Conservation (phyloP, 2,797 vertebrate species). For the Garrulus glandarius region DNA sequence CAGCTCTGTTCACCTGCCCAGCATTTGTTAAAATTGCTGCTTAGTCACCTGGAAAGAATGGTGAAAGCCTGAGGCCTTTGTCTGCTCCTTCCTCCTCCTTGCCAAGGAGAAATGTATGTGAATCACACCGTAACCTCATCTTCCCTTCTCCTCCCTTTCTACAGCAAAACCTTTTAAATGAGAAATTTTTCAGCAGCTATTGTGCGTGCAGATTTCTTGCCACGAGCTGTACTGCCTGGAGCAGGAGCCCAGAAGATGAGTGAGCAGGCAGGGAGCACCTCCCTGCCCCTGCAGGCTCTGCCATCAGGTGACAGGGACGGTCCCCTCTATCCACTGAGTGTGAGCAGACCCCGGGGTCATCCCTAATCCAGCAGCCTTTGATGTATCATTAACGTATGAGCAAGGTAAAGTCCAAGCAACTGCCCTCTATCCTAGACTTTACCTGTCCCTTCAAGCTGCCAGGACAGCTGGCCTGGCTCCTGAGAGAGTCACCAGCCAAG, state of each 20-base stretch:
- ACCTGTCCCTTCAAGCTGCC: background rate
- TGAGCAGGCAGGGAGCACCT: background rate
- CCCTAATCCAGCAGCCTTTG: background rate
- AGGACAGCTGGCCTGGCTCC: background rate
- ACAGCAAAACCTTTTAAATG: background rate
- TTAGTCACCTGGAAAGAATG: constrained; percentile 2
- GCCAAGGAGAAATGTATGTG: background rate
- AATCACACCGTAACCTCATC: background rate
- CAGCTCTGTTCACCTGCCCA: background rate
- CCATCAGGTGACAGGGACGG: background rate
- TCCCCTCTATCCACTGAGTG: background rate
- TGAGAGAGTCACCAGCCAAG: background rate
- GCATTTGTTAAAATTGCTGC: background rate
- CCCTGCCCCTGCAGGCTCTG: fast-evolving
- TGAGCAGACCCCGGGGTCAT: background rate
- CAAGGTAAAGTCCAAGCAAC: background rate
- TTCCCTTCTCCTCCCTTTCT: background rate
- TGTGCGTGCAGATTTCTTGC: background rate
- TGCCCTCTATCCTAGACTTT: background rate
- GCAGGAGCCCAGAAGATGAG: background rate
- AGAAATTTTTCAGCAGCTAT: background rate
- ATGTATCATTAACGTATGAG: fast-evolving
- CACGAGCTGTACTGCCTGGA: background rate
- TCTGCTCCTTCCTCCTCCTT: background rate
- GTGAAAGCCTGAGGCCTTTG: background rate